Conservation (phyloP, 2,888 invertebrate species). For the Drosophila ezoana region DNA sequence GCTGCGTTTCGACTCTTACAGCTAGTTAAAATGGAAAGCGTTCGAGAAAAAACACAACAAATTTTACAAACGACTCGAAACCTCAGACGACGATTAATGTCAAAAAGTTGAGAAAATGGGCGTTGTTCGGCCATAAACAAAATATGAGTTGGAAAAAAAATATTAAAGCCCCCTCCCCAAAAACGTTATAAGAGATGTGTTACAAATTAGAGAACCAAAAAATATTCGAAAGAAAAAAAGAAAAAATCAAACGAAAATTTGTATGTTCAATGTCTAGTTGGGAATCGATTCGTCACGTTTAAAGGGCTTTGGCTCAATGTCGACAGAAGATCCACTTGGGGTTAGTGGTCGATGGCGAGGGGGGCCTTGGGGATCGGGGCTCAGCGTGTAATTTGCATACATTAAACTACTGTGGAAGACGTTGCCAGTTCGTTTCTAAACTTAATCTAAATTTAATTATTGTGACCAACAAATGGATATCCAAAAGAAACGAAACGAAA, state of each 20-base stretch:
- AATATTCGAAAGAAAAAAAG: slow-evolving; percentile 3
- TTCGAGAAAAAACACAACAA: slow-evolving; percentile 31
- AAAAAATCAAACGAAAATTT: slow-evolving; percentile 15
- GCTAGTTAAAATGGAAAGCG: slow-evolving; percentile 72
- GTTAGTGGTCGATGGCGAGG: slow-evolving; percentile 14
- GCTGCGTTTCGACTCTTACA: slow-evolving; percentile 22
- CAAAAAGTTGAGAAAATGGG: slow-evolving; percentile 77
- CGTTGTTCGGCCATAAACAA: slow-evolving; percentile 71
- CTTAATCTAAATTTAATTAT: slow-evolving; percentile 82
- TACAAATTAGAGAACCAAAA: slow-evolving; percentile 50
- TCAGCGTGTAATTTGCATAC: slow-evolving; percentile 76
- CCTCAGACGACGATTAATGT: slow-evolving; percentile 70
- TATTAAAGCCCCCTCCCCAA: slow-evolving; percentile 27
- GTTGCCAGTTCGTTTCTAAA: slow-evolving; percentile 56
- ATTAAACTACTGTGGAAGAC: slow-evolving; percentile 75
- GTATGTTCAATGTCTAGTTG: slow-evolving; percentile 67
- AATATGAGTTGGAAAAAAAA: slow-evolving; percentile 38
- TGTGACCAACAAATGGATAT: slow-evolving; percentile 69
- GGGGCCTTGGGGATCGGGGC: slow-evolving; percentile 23
- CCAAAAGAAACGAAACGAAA: slow-evolving; percentile 39
- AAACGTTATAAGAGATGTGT: slow-evolving; percentile 46
- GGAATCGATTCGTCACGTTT: slow-evolving; percentile 76
- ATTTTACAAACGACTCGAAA: slow-evolving; percentile 58
- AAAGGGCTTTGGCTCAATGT: slow-evolving; percentile 76
- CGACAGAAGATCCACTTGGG: slow-evolving; percentile 57